Conservation (phyloP, 2,113 vertebrate species). For the Tragelaphus imberbis region DNA sequence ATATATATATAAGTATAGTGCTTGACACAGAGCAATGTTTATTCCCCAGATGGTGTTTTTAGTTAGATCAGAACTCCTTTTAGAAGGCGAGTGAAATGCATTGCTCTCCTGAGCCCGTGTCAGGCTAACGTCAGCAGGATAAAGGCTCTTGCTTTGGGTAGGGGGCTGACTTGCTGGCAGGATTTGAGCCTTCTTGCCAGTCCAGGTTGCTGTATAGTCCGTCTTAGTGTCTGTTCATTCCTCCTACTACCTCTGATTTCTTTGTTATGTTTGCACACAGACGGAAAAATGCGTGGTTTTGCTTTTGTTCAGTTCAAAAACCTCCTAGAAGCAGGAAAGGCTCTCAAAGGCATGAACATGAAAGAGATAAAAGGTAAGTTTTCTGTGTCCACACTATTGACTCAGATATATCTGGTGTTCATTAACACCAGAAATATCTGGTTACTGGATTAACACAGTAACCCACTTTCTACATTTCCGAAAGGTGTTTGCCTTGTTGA, state of each 20-base stretch:
- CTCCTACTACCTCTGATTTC: neutral
- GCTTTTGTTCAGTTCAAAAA: constrained; percentile 90
- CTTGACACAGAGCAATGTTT: neutral
- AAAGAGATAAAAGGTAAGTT: constrained; percentile 89
- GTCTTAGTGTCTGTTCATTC: neutral
- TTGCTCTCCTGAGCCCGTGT: neutral
- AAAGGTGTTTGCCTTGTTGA: neutral
- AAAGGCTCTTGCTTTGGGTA: neutral
- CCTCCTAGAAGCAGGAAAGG: constrained; percentile 84
- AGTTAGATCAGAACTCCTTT: constrained; percentile 9
- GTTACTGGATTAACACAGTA: constrained; percentile 12
- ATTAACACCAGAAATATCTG: no score
- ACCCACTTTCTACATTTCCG: neutral
- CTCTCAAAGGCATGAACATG: constrained; percentile 86
- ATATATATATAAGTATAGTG: neutral
- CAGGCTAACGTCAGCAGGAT: neutral
- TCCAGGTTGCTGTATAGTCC: neutral
- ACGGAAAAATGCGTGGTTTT: constrained; percentile 93
- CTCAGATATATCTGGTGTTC: constrained; percentile 22
- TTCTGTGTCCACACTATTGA: neutral
- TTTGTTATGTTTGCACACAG: constrained; percentile 73
- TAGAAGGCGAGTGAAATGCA: neutral
- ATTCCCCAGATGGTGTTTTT: neutral
- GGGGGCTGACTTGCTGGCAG: neutral
- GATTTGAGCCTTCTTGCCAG: neutral